Conservation (phyloP, 2,113 vertebrate genomes). For the Chelonoidis abingdonii region DNA sequence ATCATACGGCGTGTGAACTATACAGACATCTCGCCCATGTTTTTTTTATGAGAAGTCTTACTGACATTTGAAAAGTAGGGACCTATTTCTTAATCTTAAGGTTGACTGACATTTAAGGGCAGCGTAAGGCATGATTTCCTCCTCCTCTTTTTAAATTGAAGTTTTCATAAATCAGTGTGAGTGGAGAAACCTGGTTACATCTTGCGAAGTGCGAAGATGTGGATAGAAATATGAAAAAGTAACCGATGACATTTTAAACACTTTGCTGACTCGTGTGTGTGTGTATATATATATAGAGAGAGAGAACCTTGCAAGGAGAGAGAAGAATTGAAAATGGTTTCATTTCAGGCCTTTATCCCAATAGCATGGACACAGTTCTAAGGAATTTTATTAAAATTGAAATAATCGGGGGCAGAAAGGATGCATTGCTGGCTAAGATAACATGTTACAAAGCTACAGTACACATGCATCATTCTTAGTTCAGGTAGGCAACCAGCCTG, state of each 20-base stretch:
- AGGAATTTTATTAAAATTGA: slow-evolving; percentile 52
- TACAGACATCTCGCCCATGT: slow-evolving; percentile 69
- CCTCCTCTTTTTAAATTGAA: slow-evolving; percentile 76
- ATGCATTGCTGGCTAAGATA: background rate
- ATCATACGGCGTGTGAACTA: slow-evolving; percentile 78
- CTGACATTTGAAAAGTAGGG: slow-evolving; percentile 86
- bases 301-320: background rate
- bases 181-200: slow-evolving; percentile 72
- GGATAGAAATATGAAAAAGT: slow-evolving; percentile 76
- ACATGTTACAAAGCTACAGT: background rate
- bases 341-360: slow-evolving; percentile 60
- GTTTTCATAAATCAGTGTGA: slow-evolving; percentile 77
- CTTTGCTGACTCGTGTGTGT: slow-evolving; percentile 64
- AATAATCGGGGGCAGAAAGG: slow-evolving; percentile 8
- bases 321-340: slow-evolving; percentile 54
- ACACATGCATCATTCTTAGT: background rate
- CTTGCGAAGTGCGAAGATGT: slow-evolving; percentile 76
- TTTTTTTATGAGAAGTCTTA: slow-evolving; percentile 82
- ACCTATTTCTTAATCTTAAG: slow-evolving; percentile 71
- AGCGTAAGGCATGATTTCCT: slow-evolving; percentile 64
- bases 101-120: slow-evolving; percentile 84
- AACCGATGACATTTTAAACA: slow-evolving; percentile 81
- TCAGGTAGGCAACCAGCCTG: background rate
- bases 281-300: background rate
- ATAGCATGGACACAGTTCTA: slow-evolving; percentile 44